These are phyloP conservation scores for Lepidotrigona ventralis DNA, from an alignment of 1,140 invertebrate species.

Conservation along the genomic window DNA sequence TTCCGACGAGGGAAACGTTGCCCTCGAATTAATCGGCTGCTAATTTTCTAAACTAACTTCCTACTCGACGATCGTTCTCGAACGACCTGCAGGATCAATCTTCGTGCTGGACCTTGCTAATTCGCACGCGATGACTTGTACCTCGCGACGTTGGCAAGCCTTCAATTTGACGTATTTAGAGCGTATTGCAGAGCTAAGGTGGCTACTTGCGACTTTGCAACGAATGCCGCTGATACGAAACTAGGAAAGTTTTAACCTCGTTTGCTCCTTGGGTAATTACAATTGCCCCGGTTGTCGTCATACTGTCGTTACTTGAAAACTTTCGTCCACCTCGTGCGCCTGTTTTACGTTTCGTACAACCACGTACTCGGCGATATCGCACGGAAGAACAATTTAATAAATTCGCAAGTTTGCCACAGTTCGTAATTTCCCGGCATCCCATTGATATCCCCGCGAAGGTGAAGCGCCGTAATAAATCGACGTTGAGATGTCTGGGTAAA, in stretches of 20 bases:
- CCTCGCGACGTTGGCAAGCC: neutral
- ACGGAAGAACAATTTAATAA: neutral
- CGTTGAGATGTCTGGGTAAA: neutral
- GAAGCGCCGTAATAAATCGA: neutral
- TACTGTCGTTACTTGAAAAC: slow-evolving; percentile 5
- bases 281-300: slow-evolving; percentile 30
- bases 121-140: slow-evolving; percentile 18
- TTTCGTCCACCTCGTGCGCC: too few species aligned
- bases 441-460: neutral
- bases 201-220: slow-evolving; percentile 4
- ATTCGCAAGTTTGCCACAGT: neutral
- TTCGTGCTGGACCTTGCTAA: neutral
- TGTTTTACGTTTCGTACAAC: too few species aligned
- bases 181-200: neutral
- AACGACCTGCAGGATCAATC: neutral
- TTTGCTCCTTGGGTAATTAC: slow-evolving; percentile 36
- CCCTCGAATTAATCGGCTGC: slow-evolving; percentile 17
- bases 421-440: neutral
- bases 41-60: slow-evolving; percentile 28
- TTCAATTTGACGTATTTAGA: slow-evolving; percentile 31
- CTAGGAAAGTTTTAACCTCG: slow-evolving; percentile 22
- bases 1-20: slow-evolving; percentile 9
- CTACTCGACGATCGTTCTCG: slow-evolving; percentile 33
- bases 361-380: neutral
- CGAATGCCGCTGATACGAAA: slow-evolving; percentile 7